Percentiles rank a stretch among this genome's conserved stretches.
phyloP scores from a whole-genome alignment of 2,888 invertebrate genomes.

The Deilephila elpenor region DNA sequence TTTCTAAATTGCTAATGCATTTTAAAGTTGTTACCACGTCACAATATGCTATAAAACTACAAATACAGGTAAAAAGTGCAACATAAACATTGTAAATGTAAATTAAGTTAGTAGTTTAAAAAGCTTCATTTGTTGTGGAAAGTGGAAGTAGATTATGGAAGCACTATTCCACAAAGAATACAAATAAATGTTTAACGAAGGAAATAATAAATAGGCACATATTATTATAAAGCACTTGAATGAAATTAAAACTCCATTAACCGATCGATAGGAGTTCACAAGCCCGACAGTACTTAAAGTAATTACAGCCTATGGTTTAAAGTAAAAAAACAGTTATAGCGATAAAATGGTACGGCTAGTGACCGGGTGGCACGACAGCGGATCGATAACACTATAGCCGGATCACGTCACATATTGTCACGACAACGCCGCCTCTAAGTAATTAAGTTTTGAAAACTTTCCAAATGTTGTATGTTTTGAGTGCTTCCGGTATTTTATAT shows the following conservation, averaged over 20 bases:
- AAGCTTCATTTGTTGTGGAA: not conserved
- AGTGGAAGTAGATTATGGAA: not conserved
- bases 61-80: too few relatives aligned
- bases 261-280: constrained; percentile 12
- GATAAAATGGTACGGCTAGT: constrained; percentile 61
- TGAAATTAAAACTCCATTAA: not conserved
- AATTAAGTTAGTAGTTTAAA: not conserved
- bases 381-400: constrained; percentile 45
- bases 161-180: not conserved
- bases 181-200: not conserved
- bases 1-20: too few relatives aligned
- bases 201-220: too few relatives aligned
- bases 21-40: too few relatives aligned
- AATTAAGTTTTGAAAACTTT: constrained; percentile 16
- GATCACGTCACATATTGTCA: constrained; percentile 33
- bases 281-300: constrained; percentile 14
- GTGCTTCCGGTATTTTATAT: not conserved
- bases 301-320: constrained; percentile 14
- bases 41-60: too few relatives aligned
- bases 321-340: constrained; percentile 35
- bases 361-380: constrained; percentile 56
- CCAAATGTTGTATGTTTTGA: not conserved
- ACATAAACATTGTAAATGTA: too few relatives aligned
- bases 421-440: constrained; percentile 1
- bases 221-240: not conserved